A percentile compares a stretch with the other conserved stretches of the same genome.
These are phyloP conservation scores for Polypedilum vanderplanki DNA, from an alignment of 1,140 invertebrate genomes.

Conservation along the genomic window DNA sequence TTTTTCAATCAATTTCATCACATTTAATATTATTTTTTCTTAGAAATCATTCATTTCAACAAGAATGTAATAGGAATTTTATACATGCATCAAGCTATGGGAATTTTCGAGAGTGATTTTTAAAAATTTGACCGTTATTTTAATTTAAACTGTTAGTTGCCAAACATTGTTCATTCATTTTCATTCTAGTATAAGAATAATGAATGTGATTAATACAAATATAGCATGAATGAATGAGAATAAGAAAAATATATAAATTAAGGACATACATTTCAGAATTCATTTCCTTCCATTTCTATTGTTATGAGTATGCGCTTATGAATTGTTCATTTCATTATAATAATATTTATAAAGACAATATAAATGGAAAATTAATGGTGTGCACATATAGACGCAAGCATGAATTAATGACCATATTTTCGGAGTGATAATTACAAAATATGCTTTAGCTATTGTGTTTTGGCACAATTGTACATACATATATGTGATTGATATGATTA, in stretches of 20 bases:
- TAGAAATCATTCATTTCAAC: too few species aligned
- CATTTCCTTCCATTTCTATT: neutral
- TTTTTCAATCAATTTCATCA: too few species aligned
- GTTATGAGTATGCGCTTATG: neutral
- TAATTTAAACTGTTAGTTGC: too few species aligned
- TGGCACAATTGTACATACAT: neutral
- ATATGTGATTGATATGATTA: constrained; percentile 5
- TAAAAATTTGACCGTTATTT: too few species aligned
- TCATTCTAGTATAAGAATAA: too few species aligned
- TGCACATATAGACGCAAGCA: neutral
- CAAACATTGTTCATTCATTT: too few species aligned
- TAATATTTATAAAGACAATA: neutral
- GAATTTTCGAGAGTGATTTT: too few species aligned
- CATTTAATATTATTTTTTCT: too few species aligned
- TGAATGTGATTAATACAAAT: constrained; percentile 6
- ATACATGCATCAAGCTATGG: too few species aligned
- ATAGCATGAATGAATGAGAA: constrained; percentile 5
- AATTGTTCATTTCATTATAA: neutral
- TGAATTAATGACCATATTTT: constrained; percentile 19
- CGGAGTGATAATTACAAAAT: neutral
- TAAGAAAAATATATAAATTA: neutral
- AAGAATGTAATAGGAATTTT: too few species aligned
- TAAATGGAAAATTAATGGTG: neutral
- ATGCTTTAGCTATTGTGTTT: neutral
- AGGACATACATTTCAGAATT: neutral